Conservation (phyloP, 2,888 invertebrate species). For the Zootermopsis nevadensis region DNA sequence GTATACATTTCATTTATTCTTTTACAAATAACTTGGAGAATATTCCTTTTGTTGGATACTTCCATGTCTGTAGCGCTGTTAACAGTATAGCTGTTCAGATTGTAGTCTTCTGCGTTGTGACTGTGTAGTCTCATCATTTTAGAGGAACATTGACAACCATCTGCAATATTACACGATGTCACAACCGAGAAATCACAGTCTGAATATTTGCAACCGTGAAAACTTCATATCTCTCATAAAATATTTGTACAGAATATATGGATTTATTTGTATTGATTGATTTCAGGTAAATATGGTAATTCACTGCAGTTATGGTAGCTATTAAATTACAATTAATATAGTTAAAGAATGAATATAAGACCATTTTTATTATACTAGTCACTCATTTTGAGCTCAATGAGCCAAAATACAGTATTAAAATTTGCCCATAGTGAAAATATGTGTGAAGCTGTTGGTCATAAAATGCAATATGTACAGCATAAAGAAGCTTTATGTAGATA, state of each 20-base stretch:
- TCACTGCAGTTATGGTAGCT: neutral
- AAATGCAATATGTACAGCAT: too few relatives aligned
- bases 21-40: neutral
- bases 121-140: too few relatives aligned
- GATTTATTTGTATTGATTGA: neutral
- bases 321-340: neutral
- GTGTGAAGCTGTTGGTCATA: too few relatives aligned
- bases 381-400: neutral
- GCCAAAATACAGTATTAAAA: neutral
- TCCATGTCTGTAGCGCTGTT: too few relatives aligned
- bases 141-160: too few relatives aligned
- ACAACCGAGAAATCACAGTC: too few relatives aligned
- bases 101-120: too few relatives aligned
- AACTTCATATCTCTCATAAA: too few relatives aligned
- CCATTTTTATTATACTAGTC: neutral
- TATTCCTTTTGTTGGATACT: neutral
- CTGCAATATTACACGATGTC: too few relatives aligned
- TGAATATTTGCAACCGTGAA: too few relatives aligned
- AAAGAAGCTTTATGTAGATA: too few relatives aligned
- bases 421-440: neutral
- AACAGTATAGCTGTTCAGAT: too few relatives aligned
- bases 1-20: neutral
- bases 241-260: neutral
- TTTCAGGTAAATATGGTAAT: conserved; percentile 1
- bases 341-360: neutral